Base-by-base conservation (phyloP, 2,797 vertebrate species). In the Pelochelys cantorii region DNA sequence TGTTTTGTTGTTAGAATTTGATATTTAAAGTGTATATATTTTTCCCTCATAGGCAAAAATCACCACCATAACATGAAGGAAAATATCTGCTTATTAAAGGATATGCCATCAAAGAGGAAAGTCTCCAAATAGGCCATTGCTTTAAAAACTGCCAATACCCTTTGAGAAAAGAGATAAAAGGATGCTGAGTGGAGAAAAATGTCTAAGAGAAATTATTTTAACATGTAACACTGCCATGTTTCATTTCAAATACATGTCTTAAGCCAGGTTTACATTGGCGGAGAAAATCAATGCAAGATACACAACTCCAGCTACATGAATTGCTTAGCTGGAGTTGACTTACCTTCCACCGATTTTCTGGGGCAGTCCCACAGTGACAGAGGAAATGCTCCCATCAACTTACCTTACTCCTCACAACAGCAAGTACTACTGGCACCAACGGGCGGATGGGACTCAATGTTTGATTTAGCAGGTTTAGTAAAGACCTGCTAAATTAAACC, bases 71-170 rank as follows among this genome's bases (percentile, higher is more conserved):
- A 85, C 13, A 77, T 1, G 25, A 71, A 11, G 34, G 54, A 52
- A 31, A 82, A 0, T n/a, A 13, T 0, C 20, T 10, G 1, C 75
- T 59, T 83, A 65, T 34, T 71, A 79, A 88, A n/a, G 48, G 42
- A 85, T 7, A 81, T 48, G 5, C 29, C 3, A 57, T 55, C 5
- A 34, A 84, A 86, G 5, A 8, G 11, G 78, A 83, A 93, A 78
- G 34, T 80, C 8, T 54, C 55, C 2, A 75, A 84, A 83, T 82
- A 22, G 2, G 4, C 11, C 5, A 37, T 78, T 87, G 79, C 65
- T 42, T 74, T 75, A 1, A 81, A 85, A 83, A 0, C 0, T 27
- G 0, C 0, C 79, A 48, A 52, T 52, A 77, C 12, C 34, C 20
- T 92, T n/a, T 88, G 4, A 84, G 9, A 11, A n/a, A 91, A 85